Evolutionary conservation across 92 coral and sea anemone genomes (phyloP), one percentile per base, ranked within the genome.

Genomic region (Desmophyllum pertusum): DNA sequence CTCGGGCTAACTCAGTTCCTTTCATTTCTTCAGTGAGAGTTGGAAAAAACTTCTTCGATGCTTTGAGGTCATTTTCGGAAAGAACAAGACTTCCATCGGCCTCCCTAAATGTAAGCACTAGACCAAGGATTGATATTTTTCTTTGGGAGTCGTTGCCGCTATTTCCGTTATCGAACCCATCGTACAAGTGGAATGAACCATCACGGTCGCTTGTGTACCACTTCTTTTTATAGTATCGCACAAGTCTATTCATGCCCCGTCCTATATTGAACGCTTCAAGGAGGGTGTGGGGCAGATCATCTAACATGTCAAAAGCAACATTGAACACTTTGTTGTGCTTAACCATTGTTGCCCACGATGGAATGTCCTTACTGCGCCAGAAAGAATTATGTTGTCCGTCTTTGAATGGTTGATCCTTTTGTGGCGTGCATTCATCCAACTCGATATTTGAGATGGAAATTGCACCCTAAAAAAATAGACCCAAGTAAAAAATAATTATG

Each of bases 91-190:
- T 48, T 7, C 92, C 90, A 21, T 73, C 69, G 15, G 21, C 67
- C 55, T 84, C 85, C 15, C 75, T 50, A 70, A 51, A 89, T 35
- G 72, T 73, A 37, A 85, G 79, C 3, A 86, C 86, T 11, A 89
- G 86, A 21, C 92, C 92, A 89, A 85, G 45, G 31, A 89, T 86
- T 63, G 92, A 89, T 5, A 89, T 36, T 73, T 89, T 89, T 27
- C 27, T 64, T 5, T 76, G 52, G 5, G 74, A 6, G 3, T 45
- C 14, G 52, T 75, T 33, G 46, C 59, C 85, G 10, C 73, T 77
- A 10, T 65, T 62, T 2, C 90, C 89, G 59, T 89, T 89, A 51
- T 75, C 61, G 53, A 80, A 89, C 10, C 74, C 90, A 11, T 53
- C 65, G 84, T 73, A 89, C 53, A 81, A 73, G 50, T 86, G 93